Base-by-base conservation (phyloP, 2,888 invertebrate species). In the Idaea dimidiata region DNA sequence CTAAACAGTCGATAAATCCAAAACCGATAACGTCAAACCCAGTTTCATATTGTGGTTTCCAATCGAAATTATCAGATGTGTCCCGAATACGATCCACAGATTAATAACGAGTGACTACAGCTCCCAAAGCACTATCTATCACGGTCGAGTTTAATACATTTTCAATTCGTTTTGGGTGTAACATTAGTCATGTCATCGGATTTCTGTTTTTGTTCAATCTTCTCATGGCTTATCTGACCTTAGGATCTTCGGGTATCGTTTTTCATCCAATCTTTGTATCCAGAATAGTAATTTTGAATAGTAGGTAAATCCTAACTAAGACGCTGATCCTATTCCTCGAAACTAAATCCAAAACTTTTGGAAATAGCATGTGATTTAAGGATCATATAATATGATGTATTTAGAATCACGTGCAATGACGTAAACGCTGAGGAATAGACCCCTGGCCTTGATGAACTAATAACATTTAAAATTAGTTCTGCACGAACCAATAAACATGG, bases 181-280 rank as follows among this genome's bases (percentile, higher is more conserved):
- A 62, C 70, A 70, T 72, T 70, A 72, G 71, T 72, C 71, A 72
- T 66, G 68, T 70, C 68, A 70, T 72, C 66, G 60, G 58, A 64
- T 65, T 70, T 64, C 59, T 60, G 62, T 66, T 68, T 65, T 66
- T 63, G 61, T 67, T 64, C 61, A 54, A 59, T 72, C 66, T 72
- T 72, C 70, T 72, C 70, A 72, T 70, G 70, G 63, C 61, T 59
- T 62, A 65, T 68, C 63, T 65, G 66, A 68, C 63, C 70, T 62
- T 63, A 63, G 57, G 59, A 61, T 63, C 63, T 66, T 67, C 59
- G 64, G 65, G 65, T 63, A 67, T 57, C 66, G 67, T 69, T 66
- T 64, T 68, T 64, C 64, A 62, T 66, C 57, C 59, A 57, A 55
- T 54, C 63, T 55, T 66, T 66, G 63, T 24, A 57, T 66, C 64